phyloP scores from a whole-genome alignment of 2,113 vertebrate species.

The Stictonetta naevosa region DNA sequence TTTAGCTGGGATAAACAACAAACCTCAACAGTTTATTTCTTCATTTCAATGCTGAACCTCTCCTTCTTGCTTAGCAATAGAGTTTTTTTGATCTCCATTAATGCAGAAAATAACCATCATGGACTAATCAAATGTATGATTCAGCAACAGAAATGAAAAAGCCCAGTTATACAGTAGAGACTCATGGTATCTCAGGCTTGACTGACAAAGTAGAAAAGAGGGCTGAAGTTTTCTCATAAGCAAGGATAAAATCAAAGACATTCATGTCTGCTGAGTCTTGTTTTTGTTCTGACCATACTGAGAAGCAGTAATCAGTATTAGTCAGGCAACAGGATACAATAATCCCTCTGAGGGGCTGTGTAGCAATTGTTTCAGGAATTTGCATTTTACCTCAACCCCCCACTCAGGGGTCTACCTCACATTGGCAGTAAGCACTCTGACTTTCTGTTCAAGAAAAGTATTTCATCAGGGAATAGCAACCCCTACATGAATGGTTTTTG shows the following conservation, averaged over 20 bases:
- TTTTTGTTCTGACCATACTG: neutral
- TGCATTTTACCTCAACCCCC: conserved; percentile 1
- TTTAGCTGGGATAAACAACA: neutral
- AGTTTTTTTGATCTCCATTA: neutral
- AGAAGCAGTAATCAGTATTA: neutral
- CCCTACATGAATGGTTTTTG: neutral
- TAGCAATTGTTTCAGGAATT: neutral
- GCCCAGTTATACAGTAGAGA: neutral
- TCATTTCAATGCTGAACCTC: neutral
- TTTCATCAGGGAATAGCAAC: neutral
- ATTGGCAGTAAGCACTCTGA: neutral
- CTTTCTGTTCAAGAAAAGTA: neutral
- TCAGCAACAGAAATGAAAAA: neutral
- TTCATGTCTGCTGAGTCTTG: neutral
- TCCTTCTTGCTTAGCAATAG: neutral
- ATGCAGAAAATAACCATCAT: neutral
- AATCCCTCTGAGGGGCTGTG: neutral
- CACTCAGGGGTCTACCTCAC: neutral
- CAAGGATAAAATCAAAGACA: neutral
- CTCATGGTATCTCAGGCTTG: neutral
- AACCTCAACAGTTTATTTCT: neutral
- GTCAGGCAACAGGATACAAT: neutral
- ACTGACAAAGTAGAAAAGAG: neutral
- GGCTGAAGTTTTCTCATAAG: neutral
- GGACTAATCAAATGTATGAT: neutral